phyloP scores from a whole-genome alignment of 2,113 vertebrate genomes.

The Perccottus glenii region DNA sequence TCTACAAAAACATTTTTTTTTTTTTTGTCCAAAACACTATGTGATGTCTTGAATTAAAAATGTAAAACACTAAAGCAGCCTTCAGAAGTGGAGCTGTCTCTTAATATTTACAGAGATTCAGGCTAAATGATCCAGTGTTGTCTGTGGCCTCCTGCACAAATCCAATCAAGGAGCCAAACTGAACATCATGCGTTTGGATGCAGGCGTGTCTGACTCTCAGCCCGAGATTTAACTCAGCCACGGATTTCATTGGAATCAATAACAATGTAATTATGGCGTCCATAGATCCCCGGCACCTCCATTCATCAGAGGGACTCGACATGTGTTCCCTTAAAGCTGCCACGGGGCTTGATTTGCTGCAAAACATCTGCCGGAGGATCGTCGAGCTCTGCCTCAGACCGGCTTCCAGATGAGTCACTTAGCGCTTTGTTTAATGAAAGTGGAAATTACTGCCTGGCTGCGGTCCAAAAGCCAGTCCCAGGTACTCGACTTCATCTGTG shows the following conservation, averaged over 20 bases:
- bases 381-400: conserved; percentile 44
- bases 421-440: conserved; percentile 62
- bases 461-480: conserved; percentile 23
- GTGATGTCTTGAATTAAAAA: no score
- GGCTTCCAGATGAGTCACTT: conserved; percentile 66
- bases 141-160: conserved; percentile 45
- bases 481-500: conserved; percentile 35
- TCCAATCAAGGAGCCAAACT: conserved; percentile 54
- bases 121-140: conserved; percentile 40
- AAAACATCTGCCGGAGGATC: conserved; percentile 58
- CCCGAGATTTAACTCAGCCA: conserved; percentile 41
- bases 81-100: background rate
- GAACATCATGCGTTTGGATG: conserved; percentile 32
- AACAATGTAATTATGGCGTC: conserved; percentile 60
- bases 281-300: conserved; percentile 50
- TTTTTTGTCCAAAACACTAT: no score
- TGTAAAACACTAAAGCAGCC: no score
- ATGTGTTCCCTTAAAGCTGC: conserved; percentile 64
- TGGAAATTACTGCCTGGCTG: conserved; percentile 55
- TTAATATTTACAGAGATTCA: conserved; percentile 25
- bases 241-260: conserved; percentile 65
- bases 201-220: conserved; percentile 35
- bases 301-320: conserved; percentile 68
- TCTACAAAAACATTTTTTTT: no score
- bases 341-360: conserved; percentile 54